phyloP scores from a whole-genome alignment of 2,888 invertebrate species.

The Liodrosophila aerea region DNA sequence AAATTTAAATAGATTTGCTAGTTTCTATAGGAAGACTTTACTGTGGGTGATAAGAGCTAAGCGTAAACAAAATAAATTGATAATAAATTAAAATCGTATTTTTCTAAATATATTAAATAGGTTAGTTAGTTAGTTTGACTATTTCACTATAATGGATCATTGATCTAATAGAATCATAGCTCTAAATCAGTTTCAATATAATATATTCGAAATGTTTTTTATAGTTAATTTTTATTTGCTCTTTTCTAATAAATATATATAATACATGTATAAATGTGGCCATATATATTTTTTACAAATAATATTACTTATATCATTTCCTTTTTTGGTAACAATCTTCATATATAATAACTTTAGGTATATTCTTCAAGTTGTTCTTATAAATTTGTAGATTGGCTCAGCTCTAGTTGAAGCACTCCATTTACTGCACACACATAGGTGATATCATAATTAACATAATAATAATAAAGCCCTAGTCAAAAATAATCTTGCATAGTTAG shows the following conservation, averaged over 20 bases:
- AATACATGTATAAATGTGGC: constrained; percentile 51
- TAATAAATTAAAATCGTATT: no score
- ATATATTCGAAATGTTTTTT: constrained; percentile 39
- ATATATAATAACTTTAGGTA: constrained; percentile 37
- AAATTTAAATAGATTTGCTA: no score
- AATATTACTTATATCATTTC: constrained; percentile 45
- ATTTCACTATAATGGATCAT: no score
- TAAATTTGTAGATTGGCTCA: constrained; percentile 56
- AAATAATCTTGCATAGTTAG: constrained; percentile 24
- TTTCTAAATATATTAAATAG: no score
- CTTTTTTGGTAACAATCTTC: constrained; percentile 47
- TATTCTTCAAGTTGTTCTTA: constrained; percentile 22
- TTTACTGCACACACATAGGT: constrained; percentile 16
- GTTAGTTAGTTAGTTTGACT: no score
- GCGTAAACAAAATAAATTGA: no score
- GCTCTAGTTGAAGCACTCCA: constrained; percentile 20
- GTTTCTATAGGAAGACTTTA: no score
- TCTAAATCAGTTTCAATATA: no score
- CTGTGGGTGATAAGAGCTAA: no score
- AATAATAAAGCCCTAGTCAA: constrained; percentile 20
- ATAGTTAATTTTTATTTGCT: constrained; percentile 28
- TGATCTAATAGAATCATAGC: no score
- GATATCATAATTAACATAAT: constrained; percentile 4
- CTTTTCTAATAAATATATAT: constrained; percentile 35
- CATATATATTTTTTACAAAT: constrained; percentile 62